Base-by-base conservation (phyloP, 2,113 vertebrate genomes). In the Apaloderma vittatum region DNA sequence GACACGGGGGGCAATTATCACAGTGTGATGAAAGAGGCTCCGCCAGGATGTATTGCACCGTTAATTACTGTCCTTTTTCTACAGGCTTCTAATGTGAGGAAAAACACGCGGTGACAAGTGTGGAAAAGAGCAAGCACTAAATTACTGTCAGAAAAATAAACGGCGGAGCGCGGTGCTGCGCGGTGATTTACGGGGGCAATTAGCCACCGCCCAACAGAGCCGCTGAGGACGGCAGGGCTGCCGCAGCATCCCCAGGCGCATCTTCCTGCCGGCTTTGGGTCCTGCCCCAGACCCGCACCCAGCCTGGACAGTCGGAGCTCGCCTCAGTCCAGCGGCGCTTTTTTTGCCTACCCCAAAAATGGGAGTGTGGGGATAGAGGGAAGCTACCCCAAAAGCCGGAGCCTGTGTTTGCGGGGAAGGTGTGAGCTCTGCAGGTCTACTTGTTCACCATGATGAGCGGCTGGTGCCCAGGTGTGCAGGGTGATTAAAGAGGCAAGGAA, bases 101-200 rank as follows among this genome's bases (percentile, higher is more conserved):
- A 99, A 99, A 99, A 99, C 99, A 99, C 97, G 97, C 98, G 97
- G 98, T 99, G 99, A 99, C 99, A 99, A 99, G 99, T 99, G 99
- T 99, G 99, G 99, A 99, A 99, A 99, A 99, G 99, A 99, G 99
- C 99, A 99, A 99, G 99, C 99, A 99, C 99, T 99, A 99, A 99
- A 99, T 99, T 99, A 99, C 99, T 99, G 99, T 99, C 99, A 99
- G 98, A 99, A 99, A 99, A 99, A 99, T 99, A 99, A 99, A 99
- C 99, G 99, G 98, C 98, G 98, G 98, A 99, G 98, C 97, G 97
- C 97, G 95, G 97, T 98, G 98, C 98, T 73, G 98, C 95, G 93
- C 97, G 40, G 98, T 99, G 99, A 99, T 99, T 99, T 99, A 99
- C 99, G 98, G 99, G 99, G 99, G 99, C 99, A 99, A 99, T 99